phyloP scores from a whole-genome alignment of 2,797 vertebrate species.

The Chaenodraco wilsoni region DNA sequence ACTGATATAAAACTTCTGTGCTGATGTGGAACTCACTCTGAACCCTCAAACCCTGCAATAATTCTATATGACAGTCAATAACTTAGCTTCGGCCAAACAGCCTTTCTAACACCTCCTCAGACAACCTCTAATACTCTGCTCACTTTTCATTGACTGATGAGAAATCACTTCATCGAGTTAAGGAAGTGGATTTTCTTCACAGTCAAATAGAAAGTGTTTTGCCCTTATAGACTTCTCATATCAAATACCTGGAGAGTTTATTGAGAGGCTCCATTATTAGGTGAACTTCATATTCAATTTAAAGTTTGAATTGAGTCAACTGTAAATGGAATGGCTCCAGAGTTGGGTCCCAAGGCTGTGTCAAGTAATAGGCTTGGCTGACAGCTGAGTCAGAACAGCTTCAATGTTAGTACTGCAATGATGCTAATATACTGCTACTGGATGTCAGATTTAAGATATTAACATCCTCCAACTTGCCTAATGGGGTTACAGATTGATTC shows the following conservation, averaged over 20 bases:
- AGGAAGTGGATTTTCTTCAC: slow-evolving; percentile 33
- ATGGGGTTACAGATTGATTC: background rate
- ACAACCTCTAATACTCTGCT: slow-evolving; percentile 28
- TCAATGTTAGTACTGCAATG: background rate
- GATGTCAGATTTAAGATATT: background rate
- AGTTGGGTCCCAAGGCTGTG: background rate
- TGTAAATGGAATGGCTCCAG: slow-evolving; percentile 21
- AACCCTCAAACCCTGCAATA: background rate
- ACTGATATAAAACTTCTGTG: background rate
- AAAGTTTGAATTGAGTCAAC: slow-evolving; percentile 18
- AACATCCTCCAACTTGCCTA: background rate
- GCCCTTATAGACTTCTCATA: slow-evolving; percentile 28
- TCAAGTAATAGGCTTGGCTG: background rate
- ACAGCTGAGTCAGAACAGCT: background rate
- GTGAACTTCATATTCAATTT: slow-evolving; percentile 32
- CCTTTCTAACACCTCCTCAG: slow-evolving; percentile 27
- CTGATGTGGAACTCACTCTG: background rate
- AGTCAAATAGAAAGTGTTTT: slow-evolving; percentile 30
- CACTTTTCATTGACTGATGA: slow-evolving; percentile 11
- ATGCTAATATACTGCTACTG: background rate
- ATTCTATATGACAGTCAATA: slow-evolving; percentile 22
- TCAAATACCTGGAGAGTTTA: slow-evolving; percentile 12
- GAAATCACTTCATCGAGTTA: slow-evolving; percentile 36
- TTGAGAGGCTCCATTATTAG: slow-evolving; percentile 28
- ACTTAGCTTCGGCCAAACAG: slow-evolving; percentile 12